Conservation (phyloP, 2,888 invertebrate genomes). For the Eristalis tenax region DNA sequence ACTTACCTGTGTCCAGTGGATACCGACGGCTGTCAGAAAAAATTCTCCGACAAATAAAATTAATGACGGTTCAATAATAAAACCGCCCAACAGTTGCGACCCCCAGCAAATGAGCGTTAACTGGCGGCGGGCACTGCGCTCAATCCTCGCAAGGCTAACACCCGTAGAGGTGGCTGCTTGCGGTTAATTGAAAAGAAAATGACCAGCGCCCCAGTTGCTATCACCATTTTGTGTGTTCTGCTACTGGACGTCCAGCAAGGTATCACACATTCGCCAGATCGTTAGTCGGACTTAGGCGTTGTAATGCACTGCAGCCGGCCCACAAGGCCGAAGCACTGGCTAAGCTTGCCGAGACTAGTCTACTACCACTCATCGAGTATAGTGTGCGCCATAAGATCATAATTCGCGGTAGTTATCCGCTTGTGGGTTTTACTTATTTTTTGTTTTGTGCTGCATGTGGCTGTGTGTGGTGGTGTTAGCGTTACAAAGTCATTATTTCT, state of each 20-base stretch:
- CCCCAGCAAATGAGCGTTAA: conserved; percentile 42
- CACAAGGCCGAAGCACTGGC: conserved; percentile 50
- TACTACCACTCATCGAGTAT: conserved; percentile 21
- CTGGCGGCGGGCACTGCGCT: conserved; percentile 22
- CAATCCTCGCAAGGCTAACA: conserved; percentile 42
- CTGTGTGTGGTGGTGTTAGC: conserved; percentile 46
- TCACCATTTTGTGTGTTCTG: conserved; percentile 16
- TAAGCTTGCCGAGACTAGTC: background rate
- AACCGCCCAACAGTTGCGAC: conserved; percentile 47
- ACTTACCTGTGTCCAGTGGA: conserved; percentile 1
- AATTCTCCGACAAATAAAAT: conserved; percentile 51
- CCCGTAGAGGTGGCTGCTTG: conserved; percentile 52
- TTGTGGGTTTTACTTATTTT: background rate
- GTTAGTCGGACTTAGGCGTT: conserved; percentile 48
- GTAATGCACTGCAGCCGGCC: conserved; percentile 41
- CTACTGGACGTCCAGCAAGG: conserved; percentile 43
- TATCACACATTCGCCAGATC: conserved; percentile 53
- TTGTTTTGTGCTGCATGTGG: conserved; percentile 18
- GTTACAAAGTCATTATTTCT: conserved; percentile 60
- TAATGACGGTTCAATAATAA: conserved; percentile 62
- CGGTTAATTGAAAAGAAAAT: conserved; percentile 66
- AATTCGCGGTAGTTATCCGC: conserved; percentile 39
- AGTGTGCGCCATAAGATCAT: conserved; percentile 60
- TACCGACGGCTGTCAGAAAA: conserved; percentile 29
- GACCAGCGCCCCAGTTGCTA: conserved; percentile 36